Percentiles rank a stretch among this genome's conserved stretches.
These are phyloP conservation scores for Pemphigus obesinymphae DNA, from an alignment of 1,140 invertebrate species.

Conservation along the genomic window DNA sequence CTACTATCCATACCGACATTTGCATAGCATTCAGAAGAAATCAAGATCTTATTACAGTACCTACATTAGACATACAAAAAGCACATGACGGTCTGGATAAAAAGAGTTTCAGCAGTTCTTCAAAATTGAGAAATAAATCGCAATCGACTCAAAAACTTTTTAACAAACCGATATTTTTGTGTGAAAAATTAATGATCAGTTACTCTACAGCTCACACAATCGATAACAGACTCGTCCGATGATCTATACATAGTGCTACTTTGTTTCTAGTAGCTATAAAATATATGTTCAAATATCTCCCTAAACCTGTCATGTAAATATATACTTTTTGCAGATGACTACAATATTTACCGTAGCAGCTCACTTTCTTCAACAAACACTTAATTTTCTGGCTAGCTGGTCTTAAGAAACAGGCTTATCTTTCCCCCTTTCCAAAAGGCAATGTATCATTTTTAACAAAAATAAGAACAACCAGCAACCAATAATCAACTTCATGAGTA, in stretches of 20 bases:
- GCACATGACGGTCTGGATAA: not conserved
- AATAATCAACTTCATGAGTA: not conserved
- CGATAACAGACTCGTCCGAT: not conserved
- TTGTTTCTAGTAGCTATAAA: not conserved
- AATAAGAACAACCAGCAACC: not conserved
- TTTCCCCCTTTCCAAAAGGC: not conserved
- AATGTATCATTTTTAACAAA: not conserved
- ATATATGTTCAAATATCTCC: not conserved
- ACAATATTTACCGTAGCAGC: not conserved
- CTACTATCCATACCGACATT: not conserved
- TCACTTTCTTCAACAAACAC: not conserved
- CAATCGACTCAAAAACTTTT: not conserved
- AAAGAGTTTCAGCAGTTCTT: not conserved
- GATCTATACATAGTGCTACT: not conserved
- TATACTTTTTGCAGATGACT: not conserved
- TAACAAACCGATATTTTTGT: not conserved
- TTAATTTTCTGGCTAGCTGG: constrained; percentile 54
- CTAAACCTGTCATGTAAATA: not conserved
- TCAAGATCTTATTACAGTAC: not conserved
- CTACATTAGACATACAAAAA: too few relatives aligned
- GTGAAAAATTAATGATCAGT: not conserved
- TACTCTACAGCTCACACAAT: not conserved
- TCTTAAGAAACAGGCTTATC: constrained; percentile 68
- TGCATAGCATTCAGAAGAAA: too few relatives aligned
- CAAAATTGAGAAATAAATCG: not conserved